Evolutionary conservation across 2,797 vertebrate species (phyloP).

Genomic region (Hybognathus amarus): DNA sequence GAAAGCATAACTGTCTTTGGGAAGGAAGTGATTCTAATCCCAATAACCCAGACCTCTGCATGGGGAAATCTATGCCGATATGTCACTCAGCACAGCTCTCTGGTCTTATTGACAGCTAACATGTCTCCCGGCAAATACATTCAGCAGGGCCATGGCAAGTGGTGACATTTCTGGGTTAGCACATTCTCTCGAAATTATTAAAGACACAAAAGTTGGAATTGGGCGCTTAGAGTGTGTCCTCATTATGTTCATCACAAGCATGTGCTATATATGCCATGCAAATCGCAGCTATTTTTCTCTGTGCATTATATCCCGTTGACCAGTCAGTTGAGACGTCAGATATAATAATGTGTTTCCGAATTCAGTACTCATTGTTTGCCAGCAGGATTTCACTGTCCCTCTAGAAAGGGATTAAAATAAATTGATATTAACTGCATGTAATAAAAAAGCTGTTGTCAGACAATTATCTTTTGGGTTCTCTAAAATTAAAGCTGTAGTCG

Average conservation of each 20-base stretch:
- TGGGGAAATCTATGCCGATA: conserved; percentile 58
- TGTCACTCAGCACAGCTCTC: conserved; percentile 52
- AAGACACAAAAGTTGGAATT: conserved; percentile 41
- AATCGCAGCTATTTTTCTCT: conserved; percentile 16
- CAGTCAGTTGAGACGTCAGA: not conserved
- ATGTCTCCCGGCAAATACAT: conserved; percentile 50
- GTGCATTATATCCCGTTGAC: conserved; percentile 24
- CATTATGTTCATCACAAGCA: conserved; percentile 53
- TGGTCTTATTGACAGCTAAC: conserved; percentile 51
- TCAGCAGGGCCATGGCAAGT: conserved; percentile 41
- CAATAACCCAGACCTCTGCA: conserved; percentile 44
- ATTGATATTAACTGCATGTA: conserved; percentile 2
- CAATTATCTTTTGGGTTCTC: not conserved
- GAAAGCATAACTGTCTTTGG: conserved; percentile 44
- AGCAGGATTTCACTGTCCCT: conserved; percentile 14
- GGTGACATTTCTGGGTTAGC: conserved; percentile 61
- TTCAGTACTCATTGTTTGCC: conserved; percentile 24
- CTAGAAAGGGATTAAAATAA: conserved; percentile 26
- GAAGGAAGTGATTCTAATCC: conserved; percentile 57
- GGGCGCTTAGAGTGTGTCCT: conserved; percentile 43
- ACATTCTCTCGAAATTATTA: conserved; percentile 38
- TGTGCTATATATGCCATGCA: conserved; percentile 8
- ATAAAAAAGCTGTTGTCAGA: conserved; percentile 21
- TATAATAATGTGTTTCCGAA: conserved; percentile 2
- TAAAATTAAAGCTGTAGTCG: not conserved